A percentile compares a stretch with the other conserved stretches of the same genome.
phyloP scores from a whole-genome alignment of 2,888 invertebrate genomes.

The Leptarthrus brevirostris region DNA sequence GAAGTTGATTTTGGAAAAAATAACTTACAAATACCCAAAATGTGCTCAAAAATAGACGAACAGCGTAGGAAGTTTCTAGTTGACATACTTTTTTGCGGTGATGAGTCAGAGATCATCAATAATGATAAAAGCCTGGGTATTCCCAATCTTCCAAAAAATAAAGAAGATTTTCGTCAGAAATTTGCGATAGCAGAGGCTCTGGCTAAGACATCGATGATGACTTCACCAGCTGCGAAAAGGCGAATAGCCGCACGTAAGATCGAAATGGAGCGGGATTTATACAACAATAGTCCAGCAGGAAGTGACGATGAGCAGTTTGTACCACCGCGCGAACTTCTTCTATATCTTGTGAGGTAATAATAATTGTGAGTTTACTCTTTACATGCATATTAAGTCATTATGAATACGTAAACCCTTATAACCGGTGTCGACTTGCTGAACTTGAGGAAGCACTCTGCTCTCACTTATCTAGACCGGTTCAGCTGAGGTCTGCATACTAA shows the following conservation, averaged over 20 bases:
- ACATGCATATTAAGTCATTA: not conserved
- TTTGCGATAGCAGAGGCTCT: conserved; percentile 71
- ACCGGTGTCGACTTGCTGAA: conserved; percentile 41
- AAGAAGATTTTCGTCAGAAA: conserved; percentile 64
- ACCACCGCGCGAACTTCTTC: conserved; percentile 72
- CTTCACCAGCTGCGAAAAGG: conserved; percentile 70
- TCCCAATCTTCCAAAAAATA: conserved; percentile 4
- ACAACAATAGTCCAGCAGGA: conserved; percentile 49
- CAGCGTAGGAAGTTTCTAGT: conserved; percentile 60
- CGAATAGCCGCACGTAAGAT: conserved; percentile 70
- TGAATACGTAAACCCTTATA: conserved; percentile 23
- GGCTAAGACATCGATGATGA: conserved; percentile 71
- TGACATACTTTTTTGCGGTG: conserved; percentile 55
- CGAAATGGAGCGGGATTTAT: conserved; percentile 68
- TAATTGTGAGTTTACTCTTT: conserved; percentile 5
- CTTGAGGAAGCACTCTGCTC: conserved; percentile 40
- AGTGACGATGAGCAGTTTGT: conserved; percentile 67
- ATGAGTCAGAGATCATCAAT: conserved; percentile 51
- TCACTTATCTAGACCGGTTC: conserved; percentile 37
- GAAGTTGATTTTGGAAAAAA: not conserved
- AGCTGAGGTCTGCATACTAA: conserved; percentile 7
- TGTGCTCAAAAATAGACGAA: conserved; percentile 56
- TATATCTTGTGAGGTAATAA: conserved; percentile 74
- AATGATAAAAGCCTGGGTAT: conserved; percentile 49
- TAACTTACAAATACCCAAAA: not conserved